Evolutionary conservation across 2,113 vertebrate genomes (phyloP).

Genomic region (Pangasianodon hypophthalmus): DNA sequence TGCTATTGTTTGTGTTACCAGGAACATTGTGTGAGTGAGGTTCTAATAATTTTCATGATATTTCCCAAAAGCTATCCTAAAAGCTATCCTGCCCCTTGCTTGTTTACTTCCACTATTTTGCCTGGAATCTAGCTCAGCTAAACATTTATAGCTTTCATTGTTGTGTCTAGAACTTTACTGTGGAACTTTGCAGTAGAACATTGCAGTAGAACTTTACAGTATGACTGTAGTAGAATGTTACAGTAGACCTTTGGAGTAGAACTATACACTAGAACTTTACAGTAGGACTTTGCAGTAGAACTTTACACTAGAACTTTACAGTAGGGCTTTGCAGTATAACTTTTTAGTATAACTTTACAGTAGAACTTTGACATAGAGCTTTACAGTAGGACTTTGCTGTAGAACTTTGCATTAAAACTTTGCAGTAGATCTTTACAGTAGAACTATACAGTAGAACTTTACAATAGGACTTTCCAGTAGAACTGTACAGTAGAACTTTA

Average conservation of each 20-base stretch:
- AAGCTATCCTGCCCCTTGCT: background rate
- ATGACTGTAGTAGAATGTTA: background rate
- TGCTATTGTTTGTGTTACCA: background rate
- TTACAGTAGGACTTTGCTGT: background rate
- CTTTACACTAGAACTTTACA: background rate
- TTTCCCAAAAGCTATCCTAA: background rate
- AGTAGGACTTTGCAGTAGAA: background rate
- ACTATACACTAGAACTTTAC: background rate
- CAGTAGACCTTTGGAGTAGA: background rate
- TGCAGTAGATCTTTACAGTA: background rate
- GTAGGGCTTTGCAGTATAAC: background rate
- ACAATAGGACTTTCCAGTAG: background rate
- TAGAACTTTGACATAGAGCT: background rate
- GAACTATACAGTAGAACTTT: background rate
- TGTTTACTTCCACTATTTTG: background rate
- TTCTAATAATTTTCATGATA: no score
- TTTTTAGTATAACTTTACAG: background rate
- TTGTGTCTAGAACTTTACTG: background rate
- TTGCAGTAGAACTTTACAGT: background rate
- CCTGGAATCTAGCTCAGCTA: background rate
- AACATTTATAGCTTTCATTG: background rate
- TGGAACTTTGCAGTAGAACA: background rate
- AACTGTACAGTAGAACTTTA: background rate
- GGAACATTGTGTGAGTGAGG: background rate
- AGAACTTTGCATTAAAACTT: background rate